A percentile compares a stretch with the other conserved stretches of the same genome.
Conservation (phyloP, 1,140 invertebrate species). For the Neodiprion fabricii region DNA sequence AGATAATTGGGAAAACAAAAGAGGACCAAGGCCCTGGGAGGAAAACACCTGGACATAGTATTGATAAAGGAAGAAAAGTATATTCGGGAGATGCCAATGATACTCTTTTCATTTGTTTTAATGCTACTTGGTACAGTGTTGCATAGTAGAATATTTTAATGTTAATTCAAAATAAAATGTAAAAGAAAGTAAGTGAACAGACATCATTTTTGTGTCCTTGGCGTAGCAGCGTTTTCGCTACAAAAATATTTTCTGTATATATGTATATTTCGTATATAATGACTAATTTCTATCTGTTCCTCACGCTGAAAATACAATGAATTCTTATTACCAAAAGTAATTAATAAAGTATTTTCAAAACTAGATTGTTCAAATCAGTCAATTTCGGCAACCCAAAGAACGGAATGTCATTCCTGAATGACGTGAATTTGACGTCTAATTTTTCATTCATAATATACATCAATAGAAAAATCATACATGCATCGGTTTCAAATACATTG, state of each 20-base stretch:
- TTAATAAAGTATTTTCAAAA: too few species aligned
- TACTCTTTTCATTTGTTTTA: not conserved
- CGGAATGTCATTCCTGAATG: too few species aligned
- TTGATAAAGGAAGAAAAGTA: not conserved
- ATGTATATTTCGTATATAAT: not conserved
- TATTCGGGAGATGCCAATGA: not conserved
- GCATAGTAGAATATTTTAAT: not conserved
- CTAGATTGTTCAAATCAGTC: too few species aligned
- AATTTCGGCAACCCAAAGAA: too few species aligned
- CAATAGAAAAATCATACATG: too few species aligned
- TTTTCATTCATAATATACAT: too few species aligned
- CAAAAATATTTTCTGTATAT: not conserved
- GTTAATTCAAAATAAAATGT: not conserved
- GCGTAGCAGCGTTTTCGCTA: not conserved
- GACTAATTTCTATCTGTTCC: too few species aligned
- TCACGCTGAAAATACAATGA: too few species aligned
- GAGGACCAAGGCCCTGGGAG: conserved; percentile 83
- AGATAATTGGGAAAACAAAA: conserved; percentile 80
- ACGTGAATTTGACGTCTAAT: too few species aligned
- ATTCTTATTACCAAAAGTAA: too few species aligned
- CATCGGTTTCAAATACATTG: too few species aligned
- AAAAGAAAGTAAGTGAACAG: not conserved
- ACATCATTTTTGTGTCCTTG: too few species aligned
- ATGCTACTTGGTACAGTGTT: not conserved
- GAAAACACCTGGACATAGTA: conserved; percentile 42